Evolutionary conservation across 2,113 vertebrate genomes (phyloP), one percentile per base, ranked within the genome.

Genomic region (Tragelaphus scriptus): DNA sequence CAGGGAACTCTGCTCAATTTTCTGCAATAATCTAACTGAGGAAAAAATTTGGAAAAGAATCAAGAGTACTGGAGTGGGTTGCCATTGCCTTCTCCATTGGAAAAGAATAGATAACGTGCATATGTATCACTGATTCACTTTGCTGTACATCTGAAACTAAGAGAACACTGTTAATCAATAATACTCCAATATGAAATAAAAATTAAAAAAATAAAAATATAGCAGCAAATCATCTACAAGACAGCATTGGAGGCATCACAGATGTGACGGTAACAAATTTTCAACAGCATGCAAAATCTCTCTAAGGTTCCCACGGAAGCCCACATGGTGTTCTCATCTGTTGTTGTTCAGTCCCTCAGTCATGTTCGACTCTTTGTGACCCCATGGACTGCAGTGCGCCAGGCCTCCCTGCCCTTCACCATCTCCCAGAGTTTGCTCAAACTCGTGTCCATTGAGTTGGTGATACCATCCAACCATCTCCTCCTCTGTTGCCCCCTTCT

Each of bases 311-410:
- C 26, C 30, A 40, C 5, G 55, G 8, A 25, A 15, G 16, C 32
- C 26, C 36, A 58, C 16, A 80, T 12, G 2, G 3, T 12, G 6
- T 23, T 77, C 5, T 77, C 7, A 77, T 3, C 36, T 25, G 3
- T 77, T 14, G 11, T 7, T 26, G 19, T 25, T 44, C 21, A 6
- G 0, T 75, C 2, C 0, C 36, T 75, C 10, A 40, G 3, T 7
- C 21, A 0, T 14, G 21, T 40, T 21, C 13, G 2, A 25, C 9
- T 36, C 36, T 75, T 40, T 6, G 36, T 0, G 5, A 75, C 21
- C 21, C 68, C 36, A 6, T 44, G 36, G 36, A 44, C 10, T 3
- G 36, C 36, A 44, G 21, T 21, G 6, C 1, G 36, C 71, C n/a
- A 44, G 21, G 36, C 71, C 6, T 75, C 21, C 21, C 21, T 75